phyloP scores from a whole-genome alignment of 2,797 vertebrate species.

The Hydrolagus colliei region DNA sequence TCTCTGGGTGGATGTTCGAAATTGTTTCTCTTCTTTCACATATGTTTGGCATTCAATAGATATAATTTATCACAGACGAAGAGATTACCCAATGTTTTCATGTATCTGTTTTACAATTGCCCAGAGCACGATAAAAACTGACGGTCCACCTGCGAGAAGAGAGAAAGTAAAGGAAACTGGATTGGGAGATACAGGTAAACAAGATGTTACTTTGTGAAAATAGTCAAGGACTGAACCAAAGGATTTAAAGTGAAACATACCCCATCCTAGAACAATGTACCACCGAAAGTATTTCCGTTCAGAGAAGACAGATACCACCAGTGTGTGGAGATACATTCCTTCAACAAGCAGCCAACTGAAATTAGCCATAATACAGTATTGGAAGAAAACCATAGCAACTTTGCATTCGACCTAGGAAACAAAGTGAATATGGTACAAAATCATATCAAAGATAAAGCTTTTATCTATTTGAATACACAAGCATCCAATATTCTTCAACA shows the following conservation, averaged over 20 bases:
- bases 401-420: slow-evolving; percentile 74
- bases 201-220: not conserved
- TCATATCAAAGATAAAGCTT: not conserved
- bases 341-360: slow-evolving; percentile 90
- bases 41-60: not conserved
- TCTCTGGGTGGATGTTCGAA: not conserved
- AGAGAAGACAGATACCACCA: slow-evolving; percentile 79
- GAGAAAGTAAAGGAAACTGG: not conserved
- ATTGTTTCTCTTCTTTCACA: not conserved
- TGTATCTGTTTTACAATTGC: slow-evolving; percentile 68
- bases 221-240: not conserved
- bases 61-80: slow-evolving; percentile 5
- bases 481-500: not conserved
- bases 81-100: slow-evolving; percentile 76
- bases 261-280: slow-evolving; percentile 83
- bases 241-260: slow-evolving; percentile 52
- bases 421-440: slow-evolving; percentile 29
- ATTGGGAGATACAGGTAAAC: not conserved
- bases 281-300: slow-evolving; percentile 73
- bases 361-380: slow-evolving; percentile 89
- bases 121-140: slow-evolving; percentile 68
- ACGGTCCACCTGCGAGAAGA: slow-evolving; percentile 62
- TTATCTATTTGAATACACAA: not conserved
- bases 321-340: slow-evolving; percentile 84
- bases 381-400: slow-evolving; percentile 75